Base-by-base conservation (phyloP, 2,888 invertebrate species). In the Bursaphelenchus okinawaensis region DNA sequence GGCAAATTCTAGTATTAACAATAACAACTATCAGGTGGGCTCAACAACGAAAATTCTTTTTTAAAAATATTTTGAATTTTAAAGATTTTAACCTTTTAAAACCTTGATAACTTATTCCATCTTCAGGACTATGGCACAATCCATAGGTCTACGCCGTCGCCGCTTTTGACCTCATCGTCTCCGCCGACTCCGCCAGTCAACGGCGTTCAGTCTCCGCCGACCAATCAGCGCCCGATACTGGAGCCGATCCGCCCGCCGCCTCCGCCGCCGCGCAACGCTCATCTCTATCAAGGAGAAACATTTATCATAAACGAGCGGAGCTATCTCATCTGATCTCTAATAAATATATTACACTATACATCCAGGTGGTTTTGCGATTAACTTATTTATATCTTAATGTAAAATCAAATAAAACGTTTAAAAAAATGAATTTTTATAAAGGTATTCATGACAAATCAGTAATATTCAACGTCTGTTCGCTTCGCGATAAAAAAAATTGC, bases 271-370 rank as follows among this genome's bases (percentile, higher is more conserved):
- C 57, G 62, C 19, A 22, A 24, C 20, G 22, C 67, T 9, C 63
- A 57, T 9, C 69, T 78, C 16, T 80, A 73, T 64, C 80, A 80
- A 64, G 80, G 80, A 54, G 80, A 80, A 64, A 78, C 80, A 23
- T 80, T 80, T 62, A 75, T 80, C 24, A 70, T 80, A 56, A 80
- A 80, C 63, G 79, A 80, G 54, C 68, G 75, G 62, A 77, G 71
- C 61, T 80, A 77, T 68, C 71, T 80, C 40, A 80, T 80, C 52
- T 79, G 69, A 71, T 57, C 40, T 40, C 40, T 12, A 12, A 40
- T 40, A 16, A 40, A 40, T n/a, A n/a, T n/a, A n/a, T n/a, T n/a
- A n/a, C n/a, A n/a, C n/a, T n/a, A n/a, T n/a, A n/a, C n/a, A n/a
- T n/a, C n/a, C n/a, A n/a, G n/a, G n/a, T n/a, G n/a, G n/a, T n/a